phyloP scores from a whole-genome alignment of 1,140 invertebrate genomes.

The Drosophila pachea region DNA sequence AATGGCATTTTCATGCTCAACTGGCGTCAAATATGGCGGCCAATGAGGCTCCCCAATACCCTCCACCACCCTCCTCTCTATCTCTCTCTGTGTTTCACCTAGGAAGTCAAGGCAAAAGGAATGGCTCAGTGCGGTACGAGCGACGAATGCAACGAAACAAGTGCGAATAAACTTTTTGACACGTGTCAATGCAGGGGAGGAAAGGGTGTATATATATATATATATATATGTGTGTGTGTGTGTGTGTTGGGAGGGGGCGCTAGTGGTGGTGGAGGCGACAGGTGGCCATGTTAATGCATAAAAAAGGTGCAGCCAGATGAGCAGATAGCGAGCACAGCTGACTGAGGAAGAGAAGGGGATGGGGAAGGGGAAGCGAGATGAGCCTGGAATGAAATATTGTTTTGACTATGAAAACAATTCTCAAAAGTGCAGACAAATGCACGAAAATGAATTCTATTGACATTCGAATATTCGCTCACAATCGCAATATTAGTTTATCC shows the following conservation, averaged over 20 bases:
- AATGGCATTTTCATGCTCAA: constrained; percentile 76
- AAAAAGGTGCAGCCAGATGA: constrained; percentile 32
- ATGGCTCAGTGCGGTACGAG: background rate
- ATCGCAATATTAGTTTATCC: no score
- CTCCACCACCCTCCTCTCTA: constrained; percentile 1
- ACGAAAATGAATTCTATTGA: constrained; percentile 23
- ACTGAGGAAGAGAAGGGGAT: background rate
- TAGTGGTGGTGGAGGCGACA: constrained; percentile 16
- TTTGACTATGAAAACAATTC: constrained; percentile 45
- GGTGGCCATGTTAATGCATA: constrained; percentile 36
- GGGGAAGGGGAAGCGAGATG: background rate
- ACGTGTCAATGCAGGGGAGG: constrained; percentile 41
- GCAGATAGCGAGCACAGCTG: background rate
- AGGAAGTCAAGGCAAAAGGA: background rate
- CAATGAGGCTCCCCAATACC: constrained; percentile 43
- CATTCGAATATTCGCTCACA: no score
- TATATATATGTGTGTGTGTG: no score
- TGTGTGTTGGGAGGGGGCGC: background rate
- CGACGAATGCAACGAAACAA: constrained; percentile 8
- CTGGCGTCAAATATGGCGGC: constrained; percentile 73
- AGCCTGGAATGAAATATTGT: constrained; percentile 44
- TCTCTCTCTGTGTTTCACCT: no score
- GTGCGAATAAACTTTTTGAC: constrained; percentile 60
- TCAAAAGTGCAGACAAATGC: constrained; percentile 41
- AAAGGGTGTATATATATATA: no score